These are phyloP conservation scores for Amblyjoppa fuscipennis DNA, from an alignment of 2,888 invertebrate species.

Conservation along the genomic window DNA sequence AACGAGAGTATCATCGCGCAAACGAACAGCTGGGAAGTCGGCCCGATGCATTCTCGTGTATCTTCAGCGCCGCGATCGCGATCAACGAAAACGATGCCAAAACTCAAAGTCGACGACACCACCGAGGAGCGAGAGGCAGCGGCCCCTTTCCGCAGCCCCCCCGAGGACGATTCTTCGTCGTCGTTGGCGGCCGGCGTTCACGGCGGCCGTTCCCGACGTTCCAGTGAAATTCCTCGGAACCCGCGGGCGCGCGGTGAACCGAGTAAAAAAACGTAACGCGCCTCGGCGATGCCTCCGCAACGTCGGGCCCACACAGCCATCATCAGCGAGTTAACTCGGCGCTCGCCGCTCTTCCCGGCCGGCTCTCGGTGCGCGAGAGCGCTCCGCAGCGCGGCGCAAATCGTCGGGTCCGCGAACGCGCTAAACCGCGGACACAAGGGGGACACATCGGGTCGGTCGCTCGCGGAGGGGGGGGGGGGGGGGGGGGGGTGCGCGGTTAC, in stretches of 20 bases:
- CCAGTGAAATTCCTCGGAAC: slow-evolving; percentile 82
- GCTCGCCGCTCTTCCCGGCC: not conserved
- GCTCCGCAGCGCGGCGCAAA: slow-evolving; percentile 71
- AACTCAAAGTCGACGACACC: slow-evolving; percentile 38
- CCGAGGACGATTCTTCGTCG: slow-evolving; percentile 75
- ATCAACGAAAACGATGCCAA: slow-evolving; percentile 1
- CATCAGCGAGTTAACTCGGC: slow-evolving; percentile 8
- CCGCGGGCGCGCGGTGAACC: slow-evolving; percentile 72
- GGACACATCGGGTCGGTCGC: slow-evolving; percentile 65
- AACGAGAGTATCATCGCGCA: not conserved
- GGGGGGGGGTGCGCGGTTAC: slow-evolving; percentile 65
- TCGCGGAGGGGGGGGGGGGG: slow-evolving; percentile 67
- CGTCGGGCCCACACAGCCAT: not conserved
- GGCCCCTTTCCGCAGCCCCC: not conserved
- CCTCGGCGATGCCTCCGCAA: slow-evolving; percentile 4
- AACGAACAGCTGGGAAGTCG: not conserved
- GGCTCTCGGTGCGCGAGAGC: slow-evolving; percentile 58
- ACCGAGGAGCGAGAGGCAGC: slow-evolving; percentile 24
- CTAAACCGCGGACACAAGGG: slow-evolving; percentile 46
- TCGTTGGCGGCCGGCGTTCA: slow-evolving; percentile 74
- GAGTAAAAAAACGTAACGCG: slow-evolving; percentile 58
- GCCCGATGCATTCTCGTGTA: not conserved
- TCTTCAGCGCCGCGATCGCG: not conserved
- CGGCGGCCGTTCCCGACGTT: slow-evolving; percentile 76
- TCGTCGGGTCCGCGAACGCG: slow-evolving; percentile 64